phyloP scores from a whole-genome alignment of 1,140 invertebrate species.

The Atopsyche davidsoni region DNA sequence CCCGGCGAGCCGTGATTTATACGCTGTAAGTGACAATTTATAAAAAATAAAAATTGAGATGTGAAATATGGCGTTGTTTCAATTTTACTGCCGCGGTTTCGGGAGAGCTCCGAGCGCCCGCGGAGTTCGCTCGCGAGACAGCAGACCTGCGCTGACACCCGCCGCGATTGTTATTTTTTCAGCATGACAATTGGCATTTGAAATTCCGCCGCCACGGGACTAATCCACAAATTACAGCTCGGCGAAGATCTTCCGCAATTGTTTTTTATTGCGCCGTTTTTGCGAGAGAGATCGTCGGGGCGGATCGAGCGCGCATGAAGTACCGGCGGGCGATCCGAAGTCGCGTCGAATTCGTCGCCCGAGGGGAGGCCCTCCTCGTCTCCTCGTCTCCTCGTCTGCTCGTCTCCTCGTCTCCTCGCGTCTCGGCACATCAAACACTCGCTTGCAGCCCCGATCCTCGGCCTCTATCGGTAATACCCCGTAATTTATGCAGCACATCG shows the following conservation, averaged over 20 bases:
- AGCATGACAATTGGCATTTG: too few relatives aligned
- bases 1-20: constrained; percentile 28
- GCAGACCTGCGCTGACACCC: too few relatives aligned
- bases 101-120: too few relatives aligned
- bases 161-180: too few relatives aligned
- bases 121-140: too few relatives aligned
- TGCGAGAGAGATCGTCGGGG: too few relatives aligned
- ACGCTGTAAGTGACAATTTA: constrained; percentile 27
- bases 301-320: constrained; percentile 1
- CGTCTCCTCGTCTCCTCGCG: neutral
- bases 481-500: too few relatives aligned
- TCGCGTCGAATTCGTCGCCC: constrained; percentile 13
- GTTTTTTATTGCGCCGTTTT: neutral
- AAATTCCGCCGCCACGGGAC: too few relatives aligned
- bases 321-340: constrained; percentile 2
- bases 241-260: too few relatives aligned
- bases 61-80: constrained; percentile 18
- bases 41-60: constrained; percentile 27
- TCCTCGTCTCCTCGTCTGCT: neutral
- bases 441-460: too few relatives aligned
- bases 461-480: too few relatives aligned
- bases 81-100: constrained; percentile 12
- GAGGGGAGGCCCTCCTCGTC: constrained; percentile 6
- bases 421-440: constrained; percentile 13
- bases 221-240: too few relatives aligned